Percentiles rank a stretch among this genome's conserved stretches.
Conservation (phyloP, 2,113 vertebrate species). For the Pagrus major region DNA sequence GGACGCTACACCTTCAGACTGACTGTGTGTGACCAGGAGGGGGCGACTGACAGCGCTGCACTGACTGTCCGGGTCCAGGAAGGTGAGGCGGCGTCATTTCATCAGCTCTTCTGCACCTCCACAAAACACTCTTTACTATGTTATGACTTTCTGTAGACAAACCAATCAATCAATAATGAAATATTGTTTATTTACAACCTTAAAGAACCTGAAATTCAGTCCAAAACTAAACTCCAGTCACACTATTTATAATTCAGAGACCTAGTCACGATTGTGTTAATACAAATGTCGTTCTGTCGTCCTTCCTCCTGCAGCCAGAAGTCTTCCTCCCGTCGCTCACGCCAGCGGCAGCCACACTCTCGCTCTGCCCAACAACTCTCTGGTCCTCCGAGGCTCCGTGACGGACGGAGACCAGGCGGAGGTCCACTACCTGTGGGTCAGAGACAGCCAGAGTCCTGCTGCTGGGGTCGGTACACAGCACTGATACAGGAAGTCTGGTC, state of each 20-base stretch:
- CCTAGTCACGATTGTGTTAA: background rate
- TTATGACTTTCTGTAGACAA: background rate
- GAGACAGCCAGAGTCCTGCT: slow-evolving; percentile 92
- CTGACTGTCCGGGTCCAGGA: slow-evolving; percentile 86
- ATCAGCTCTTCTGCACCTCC: background rate
- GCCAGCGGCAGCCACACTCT: slow-evolving; percentile 91
- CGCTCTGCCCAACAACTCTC: slow-evolving; percentile 90
- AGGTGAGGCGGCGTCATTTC: slow-evolving; percentile 77
- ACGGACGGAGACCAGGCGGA: slow-evolving; percentile 87
- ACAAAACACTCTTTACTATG: no score
- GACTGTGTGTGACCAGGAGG: slow-evolving; percentile 88
- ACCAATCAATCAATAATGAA: background rate
- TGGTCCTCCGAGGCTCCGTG: slow-evolving; percentile 89
- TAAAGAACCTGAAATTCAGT: background rate
- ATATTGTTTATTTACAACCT: background rate
- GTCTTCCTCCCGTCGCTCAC: slow-evolving; percentile 84
- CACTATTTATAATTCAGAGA: no score
- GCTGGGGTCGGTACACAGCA: slow-evolving; percentile 85
- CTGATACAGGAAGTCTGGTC: background rate
- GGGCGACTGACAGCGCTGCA: slow-evolving; percentile 83
- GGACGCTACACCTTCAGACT: slow-evolving; percentile 89
- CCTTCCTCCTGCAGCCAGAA: slow-evolving; percentile 81
- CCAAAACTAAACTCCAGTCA: background rate
- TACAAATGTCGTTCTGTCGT: background rate
- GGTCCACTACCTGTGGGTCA: slow-evolving; percentile 89